Evolutionary conservation across 2,888 invertebrate species (phyloP), one percentile per base, ranked within the genome.

Genomic region (Stenichneumon culpator): DNA sequence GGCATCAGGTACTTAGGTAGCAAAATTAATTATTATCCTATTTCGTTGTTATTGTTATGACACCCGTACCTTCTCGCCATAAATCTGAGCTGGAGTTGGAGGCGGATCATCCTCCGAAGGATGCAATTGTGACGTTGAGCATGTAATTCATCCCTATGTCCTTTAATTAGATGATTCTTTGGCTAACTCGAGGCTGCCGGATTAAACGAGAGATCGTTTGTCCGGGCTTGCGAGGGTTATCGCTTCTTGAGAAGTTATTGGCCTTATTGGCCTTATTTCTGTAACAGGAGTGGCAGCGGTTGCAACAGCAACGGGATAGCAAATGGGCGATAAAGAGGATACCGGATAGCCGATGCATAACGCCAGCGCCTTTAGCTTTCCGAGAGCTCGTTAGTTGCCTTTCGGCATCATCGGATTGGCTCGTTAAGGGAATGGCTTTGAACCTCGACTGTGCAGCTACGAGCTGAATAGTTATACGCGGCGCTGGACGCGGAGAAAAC

Each of bases 391-490:
- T 57, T 68, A 67, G 77, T 39, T 78, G 22, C 39, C 67, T 78
- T 68, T 67, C 68, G 77, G 68, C 57, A 78, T 68, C 68, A 57
- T 70, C 70, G 67, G 54, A 82, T 77, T 77, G 67, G 44, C 79
- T 86, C 77, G 70, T 86, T 81, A 78, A 74, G 79, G 86, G 73
- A 81, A 83, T 80, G 78, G 74, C 73, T 84, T 84, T 65, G 44
- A 79, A 82, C 57, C 67, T 65, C 72, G 22, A n/a, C 72, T 65
- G 25, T 63, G 36, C 6, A 32, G 60, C 60, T 25, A 39, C 57
- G 22, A 54, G 19, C 47, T 54, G 52, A 25, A 77, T 14, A 22
- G 78, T 36, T 44, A 39, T 39, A 44, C 54, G 50, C 19, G 65
- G 60, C 14, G 19, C 44, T 39, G 65, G 63, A 65, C 63, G 22